Conservation (phyloP, 2,888 invertebrate genomes). For the Criorhina ranunculi region DNA sequence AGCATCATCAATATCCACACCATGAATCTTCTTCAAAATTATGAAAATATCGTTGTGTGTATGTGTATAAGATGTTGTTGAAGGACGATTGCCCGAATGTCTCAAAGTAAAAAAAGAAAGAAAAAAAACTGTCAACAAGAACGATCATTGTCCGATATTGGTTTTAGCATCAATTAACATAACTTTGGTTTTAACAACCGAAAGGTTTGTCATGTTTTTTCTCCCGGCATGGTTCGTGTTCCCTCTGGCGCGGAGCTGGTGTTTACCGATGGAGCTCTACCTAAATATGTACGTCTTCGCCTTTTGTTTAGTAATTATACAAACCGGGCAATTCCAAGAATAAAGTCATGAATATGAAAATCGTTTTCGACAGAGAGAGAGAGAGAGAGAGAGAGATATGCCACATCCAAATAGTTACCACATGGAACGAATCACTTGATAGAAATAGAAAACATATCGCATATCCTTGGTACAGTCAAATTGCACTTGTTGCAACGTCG, state of each 20-base stretch:
- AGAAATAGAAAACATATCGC: conserved; percentile 76
- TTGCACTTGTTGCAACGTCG: conserved; percentile 74
- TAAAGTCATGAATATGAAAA: conserved; percentile 74
- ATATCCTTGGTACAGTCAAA: conserved; percentile 74
- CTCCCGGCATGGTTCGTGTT: conserved; percentile 35
- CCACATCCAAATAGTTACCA: conserved; percentile 72
- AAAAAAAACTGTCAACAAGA: conserved; percentile 71
- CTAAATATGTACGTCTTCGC: conserved; percentile 47
- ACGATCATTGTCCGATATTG: conserved; percentile 71
- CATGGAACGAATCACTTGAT: conserved; percentile 76
- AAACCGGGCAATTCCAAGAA: conserved; percentile 62
- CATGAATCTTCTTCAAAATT: conserved; percentile 18
- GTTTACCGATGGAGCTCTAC: conserved; percentile 64
- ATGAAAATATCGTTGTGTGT: conserved; percentile 42
- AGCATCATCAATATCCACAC: conserved; percentile 6
- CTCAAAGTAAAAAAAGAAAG: too few species aligned
- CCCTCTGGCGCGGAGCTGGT: conserved; percentile 23
- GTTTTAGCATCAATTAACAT: conserved; percentile 74
- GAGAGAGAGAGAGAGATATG: conserved; percentile 73
- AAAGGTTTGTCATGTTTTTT: conserved; percentile 67
- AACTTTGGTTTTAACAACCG: conserved; percentile 74
- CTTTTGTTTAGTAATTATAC: conserved; percentile 74
- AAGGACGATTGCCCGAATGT: conserved; percentile 74
- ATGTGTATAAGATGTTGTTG: conserved; percentile 37
- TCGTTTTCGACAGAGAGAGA: conserved; percentile 63